phyloP scores from a whole-genome alignment of 2,888 invertebrate species.

The Scrobipalpa costella region DNA sequence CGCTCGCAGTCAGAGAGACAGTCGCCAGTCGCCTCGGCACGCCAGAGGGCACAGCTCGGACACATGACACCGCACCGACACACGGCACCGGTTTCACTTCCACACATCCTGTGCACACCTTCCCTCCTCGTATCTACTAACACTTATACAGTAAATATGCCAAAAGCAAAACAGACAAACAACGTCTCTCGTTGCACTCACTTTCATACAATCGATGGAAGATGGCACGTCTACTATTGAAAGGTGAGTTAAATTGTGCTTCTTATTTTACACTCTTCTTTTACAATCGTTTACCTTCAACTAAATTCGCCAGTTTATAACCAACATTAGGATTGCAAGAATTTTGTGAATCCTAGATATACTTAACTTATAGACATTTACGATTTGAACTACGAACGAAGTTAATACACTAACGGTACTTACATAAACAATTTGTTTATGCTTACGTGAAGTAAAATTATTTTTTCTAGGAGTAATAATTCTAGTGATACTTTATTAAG shows the following conservation, averaged over 20 bases:
- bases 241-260: slow-evolving; percentile 28
- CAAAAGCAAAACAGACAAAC: background rate
- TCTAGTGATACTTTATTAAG: no score
- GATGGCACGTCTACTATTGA: slow-evolving; percentile 22
- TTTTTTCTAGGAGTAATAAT: no score
- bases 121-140: background rate
- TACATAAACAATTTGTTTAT: no score
- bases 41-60: background rate
- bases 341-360: no score
- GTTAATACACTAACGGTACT: no score
- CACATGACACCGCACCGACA: slow-evolving; percentile 15
- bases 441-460: no score
- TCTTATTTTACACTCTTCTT: background rate
- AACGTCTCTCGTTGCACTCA: background rate
- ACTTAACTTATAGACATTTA: no score
- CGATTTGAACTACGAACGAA: no score
- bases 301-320: background rate
- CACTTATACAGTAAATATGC: slow-evolving; percentile 18
- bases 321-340: no score
- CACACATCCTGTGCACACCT: slow-evolving; percentile 10
- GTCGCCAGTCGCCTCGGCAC: slow-evolving; percentile 12
- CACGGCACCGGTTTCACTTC: slow-evolving; percentile 2
- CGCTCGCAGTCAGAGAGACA: slow-evolving; percentile 3
- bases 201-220: slow-evolving; percentile 14
- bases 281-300: background rate